Percentiles rank a stretch among this genome's conserved stretches.
These are phyloP conservation scores for Siderastrea radians DNA, from an alignment of 92 coral and sea anemone genomes.

Conservation along the genomic window DNA sequence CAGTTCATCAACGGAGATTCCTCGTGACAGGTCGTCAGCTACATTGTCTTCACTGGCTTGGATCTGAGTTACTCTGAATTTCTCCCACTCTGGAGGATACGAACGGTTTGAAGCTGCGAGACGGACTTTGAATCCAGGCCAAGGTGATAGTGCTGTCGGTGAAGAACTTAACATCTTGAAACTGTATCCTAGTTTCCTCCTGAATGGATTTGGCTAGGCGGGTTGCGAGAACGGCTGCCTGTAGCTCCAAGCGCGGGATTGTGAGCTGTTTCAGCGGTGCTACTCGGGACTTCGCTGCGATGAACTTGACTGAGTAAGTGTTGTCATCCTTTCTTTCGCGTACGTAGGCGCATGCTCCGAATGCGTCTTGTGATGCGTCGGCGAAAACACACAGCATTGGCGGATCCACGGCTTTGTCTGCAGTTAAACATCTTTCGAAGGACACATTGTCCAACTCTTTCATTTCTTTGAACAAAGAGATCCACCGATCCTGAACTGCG, in stretches of 20 bases:
- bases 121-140: conserved; percentile 50
- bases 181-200: conserved; percentile 27
- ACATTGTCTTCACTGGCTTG: conserved; percentile 43
- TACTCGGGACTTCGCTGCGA: too few relatives aligned
- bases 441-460: conserved; percentile 44
- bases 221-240: conserved; percentile 17
- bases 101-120: conserved; percentile 54
- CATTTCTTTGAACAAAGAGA: conserved; percentile 44
- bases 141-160: conserved; percentile 52
- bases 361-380: too few relatives aligned
- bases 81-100: conserved; percentile 53
- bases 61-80: conserved; percentile 2
- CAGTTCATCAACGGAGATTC: conserved; percentile 19
- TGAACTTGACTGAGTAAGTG: too few relatives aligned
- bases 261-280: too few relatives aligned
- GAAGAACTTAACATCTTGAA: conserved; percentile 3
- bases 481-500: conserved; percentile 26
- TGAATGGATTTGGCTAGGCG: conserved; percentile 29
- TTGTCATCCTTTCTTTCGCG: too few relatives aligned
- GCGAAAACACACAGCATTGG: too few relatives aligned
- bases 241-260: too few relatives aligned
- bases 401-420: too few relatives aligned
- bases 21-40: conserved; percentile 39
- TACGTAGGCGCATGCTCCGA: too few relatives aligned
- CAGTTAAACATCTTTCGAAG: too few relatives aligned